Base-by-base conservation (phyloP, 2,797 vertebrate genomes). In the Loris lydekkerianus region DNA sequence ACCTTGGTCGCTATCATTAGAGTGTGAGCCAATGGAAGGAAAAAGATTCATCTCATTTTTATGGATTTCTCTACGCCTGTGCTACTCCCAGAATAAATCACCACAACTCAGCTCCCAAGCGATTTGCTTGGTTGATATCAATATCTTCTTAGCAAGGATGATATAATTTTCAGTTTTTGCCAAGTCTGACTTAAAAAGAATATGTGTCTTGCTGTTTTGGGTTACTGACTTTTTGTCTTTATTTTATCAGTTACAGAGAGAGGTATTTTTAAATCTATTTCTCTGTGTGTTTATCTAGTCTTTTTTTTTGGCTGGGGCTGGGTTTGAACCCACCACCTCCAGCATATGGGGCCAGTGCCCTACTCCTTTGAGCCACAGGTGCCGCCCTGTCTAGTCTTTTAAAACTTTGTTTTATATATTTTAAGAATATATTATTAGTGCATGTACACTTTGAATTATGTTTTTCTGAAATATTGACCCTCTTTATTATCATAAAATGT, bases 101-200 rank as follows among this genome's bases (percentile, higher is more conserved):
- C n/a, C 10, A 2, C 61, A 27, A 82, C 72, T 87, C 67, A 67
- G 58, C 29, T 76, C 34, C 60, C 53, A 65, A 77, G 46, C 2
- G 17, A 40, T 77, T 89, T 89, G 23, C n/a, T 72, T 75, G 40
- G 65, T 85, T 91, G 31, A 40, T 67, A 27, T 78, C 63, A 77
- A 3, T 83, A 93, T 10, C 77, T 13, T 89, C 53, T 65, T 46
- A 65, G 49, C 37, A 77, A 46, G 31, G 21, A 58, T 78, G n/a
- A 89, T 69, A 73, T 27, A 61, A 92, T 80, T 81, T 88, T 43
- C 40, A 56, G 13, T 7, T 93, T 96, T 88, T 91, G 11, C 20
- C 73, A 93, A 37, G 20, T 75, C 40, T 80, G 1, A 40, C n/a
- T 78, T 15, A 65, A 81, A 90, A 70, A 46, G 7, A 88, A 49